Conservation (phyloP, 2,888 invertebrate species). For the Ormia ochracea region DNA sequence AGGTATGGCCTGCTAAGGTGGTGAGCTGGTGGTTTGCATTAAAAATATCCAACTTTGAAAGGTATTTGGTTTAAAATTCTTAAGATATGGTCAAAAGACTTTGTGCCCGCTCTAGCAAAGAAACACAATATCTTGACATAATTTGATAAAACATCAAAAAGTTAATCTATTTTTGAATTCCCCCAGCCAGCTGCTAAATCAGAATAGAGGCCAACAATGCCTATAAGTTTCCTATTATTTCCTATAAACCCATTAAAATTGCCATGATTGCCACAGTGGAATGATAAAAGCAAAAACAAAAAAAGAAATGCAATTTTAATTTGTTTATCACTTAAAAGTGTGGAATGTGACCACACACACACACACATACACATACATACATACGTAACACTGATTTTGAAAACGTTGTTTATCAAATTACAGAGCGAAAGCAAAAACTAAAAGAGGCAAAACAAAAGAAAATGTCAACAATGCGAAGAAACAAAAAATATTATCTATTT, state of each 20-base stretch:
- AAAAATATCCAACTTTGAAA: too few relatives aligned
- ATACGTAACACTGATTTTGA: constrained; percentile 30
- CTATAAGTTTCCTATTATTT: neutral
- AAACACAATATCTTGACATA: constrained; percentile 41
- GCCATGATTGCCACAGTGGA: neutral
- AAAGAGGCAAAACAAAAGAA: constrained; percentile 1
- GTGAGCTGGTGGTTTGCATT: too few relatives aligned
- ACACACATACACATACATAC: too few relatives aligned
- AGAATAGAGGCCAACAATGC: neutral
- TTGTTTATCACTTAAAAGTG: constrained; percentile 42
- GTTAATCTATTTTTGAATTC: constrained; percentile 24
- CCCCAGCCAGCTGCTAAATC: constrained; percentile 22
- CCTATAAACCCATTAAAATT: neutral
- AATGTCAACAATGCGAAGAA: constrained; percentile 19
- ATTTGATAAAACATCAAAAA: constrained; percentile 30
- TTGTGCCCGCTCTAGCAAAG: too few relatives aligned
- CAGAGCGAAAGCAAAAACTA: constrained; percentile 7
- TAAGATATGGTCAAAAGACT: too few relatives aligned
- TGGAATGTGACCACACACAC: constrained; percentile 41
- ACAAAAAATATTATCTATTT: constrained; percentile 56
- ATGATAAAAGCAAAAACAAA: neutral
- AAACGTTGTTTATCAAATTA: constrained; percentile 33
- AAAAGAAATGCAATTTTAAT: constrained; percentile 39
- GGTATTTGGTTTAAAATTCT: too few relatives aligned
- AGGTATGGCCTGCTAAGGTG: too few relatives aligned